Conservation (phyloP, 2,797 vertebrate genomes). For the Amphiprion clarkii region DNA sequence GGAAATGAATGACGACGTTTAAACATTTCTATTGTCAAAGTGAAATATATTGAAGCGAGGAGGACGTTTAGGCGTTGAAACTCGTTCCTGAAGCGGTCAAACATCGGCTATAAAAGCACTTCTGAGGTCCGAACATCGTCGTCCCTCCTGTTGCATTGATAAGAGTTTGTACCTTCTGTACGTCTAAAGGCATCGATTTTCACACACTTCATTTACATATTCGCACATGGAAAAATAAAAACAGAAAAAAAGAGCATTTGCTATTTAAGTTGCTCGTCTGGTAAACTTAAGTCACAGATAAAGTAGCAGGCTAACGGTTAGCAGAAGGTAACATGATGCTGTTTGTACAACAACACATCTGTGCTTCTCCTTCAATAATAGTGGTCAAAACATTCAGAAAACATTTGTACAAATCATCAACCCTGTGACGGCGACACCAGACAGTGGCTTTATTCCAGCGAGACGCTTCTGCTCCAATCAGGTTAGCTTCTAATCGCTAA, state of each 20-base stretch:
- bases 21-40: not conserved
- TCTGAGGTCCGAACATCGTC: constrained; percentile 40
- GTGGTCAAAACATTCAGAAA: constrained; percentile 48
- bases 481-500: too few relatives aligned
- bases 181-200: constrained; percentile 62
- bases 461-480: not conserved
- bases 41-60: not conserved
- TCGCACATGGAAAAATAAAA: constrained; percentile 19
- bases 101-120: constrained; percentile 64
- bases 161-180: constrained; percentile 59
- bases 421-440: not conserved
- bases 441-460: constrained; percentile 44
- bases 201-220: constrained; percentile 52
- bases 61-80: not conserved
- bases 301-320: constrained; percentile 42
- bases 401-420: not conserved
- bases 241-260: constrained; percentile 19
- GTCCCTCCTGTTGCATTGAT: constrained; percentile 68
- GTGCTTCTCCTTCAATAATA: constrained; percentile 54
- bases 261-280: constrained; percentile 52
- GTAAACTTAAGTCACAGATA: constrained; percentile 60
- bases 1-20: not conserved
- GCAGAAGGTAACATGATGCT: constrained; percentile 35
- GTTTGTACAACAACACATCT: constrained; percentile 35
- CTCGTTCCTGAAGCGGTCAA: constrained; percentile 34